These are phyloP conservation scores for Verasper variegatus DNA, from an alignment of 2,113 vertebrate species.

Conservation along the genomic window DNA sequence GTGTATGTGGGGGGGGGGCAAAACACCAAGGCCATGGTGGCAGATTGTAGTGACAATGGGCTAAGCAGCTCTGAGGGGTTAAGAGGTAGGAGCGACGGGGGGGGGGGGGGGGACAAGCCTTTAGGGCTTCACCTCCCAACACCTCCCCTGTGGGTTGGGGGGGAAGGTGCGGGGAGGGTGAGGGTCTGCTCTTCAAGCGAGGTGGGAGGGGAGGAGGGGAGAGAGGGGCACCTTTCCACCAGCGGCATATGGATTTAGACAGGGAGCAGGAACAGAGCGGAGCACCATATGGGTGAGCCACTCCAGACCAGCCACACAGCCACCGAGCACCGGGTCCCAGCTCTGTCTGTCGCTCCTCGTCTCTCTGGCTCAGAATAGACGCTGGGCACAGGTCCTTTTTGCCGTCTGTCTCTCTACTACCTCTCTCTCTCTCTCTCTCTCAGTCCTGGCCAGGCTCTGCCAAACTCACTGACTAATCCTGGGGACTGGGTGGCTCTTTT, in stretches of 20 bases:
- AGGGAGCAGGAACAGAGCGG: conserved; percentile 91
- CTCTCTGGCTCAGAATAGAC: conserved; percentile 42
- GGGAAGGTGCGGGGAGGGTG: conserved; percentile 24
- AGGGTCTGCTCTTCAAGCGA: conserved; percentile 53
- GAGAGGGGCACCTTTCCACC: conserved; percentile 89
- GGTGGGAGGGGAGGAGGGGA: conserved; percentile 86
- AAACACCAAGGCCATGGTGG: conserved; percentile 82
- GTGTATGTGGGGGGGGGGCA: conserved; percentile 77
- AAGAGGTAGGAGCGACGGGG: conserved; percentile 78
- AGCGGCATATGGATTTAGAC: conserved; percentile 98
- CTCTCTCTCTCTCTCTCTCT: conserved; percentile 42
- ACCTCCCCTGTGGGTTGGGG: conserved; percentile 88
- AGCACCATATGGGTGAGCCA: conserved; percentile 94
- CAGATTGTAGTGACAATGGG: conserved; percentile 97
- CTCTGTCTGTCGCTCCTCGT: conserved; percentile 50
- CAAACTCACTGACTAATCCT: conserved; percentile 64
- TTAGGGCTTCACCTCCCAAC: conserved; percentile 94
- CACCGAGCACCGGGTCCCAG: conserved; percentile 37
- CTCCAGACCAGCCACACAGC: conserved; percentile 89
- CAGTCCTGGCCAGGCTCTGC: conserved; percentile 52
- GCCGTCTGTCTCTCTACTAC: conserved; percentile 59
- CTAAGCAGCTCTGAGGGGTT: conserved; percentile 88
- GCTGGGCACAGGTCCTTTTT: conserved; percentile 42
- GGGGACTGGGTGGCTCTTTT: conserved; percentile 46
- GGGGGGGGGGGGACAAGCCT: conserved; percentile 80